Base-by-base conservation (phyloP, 2,797 vertebrate genomes). In the Peromyscus aztecus region DNA sequence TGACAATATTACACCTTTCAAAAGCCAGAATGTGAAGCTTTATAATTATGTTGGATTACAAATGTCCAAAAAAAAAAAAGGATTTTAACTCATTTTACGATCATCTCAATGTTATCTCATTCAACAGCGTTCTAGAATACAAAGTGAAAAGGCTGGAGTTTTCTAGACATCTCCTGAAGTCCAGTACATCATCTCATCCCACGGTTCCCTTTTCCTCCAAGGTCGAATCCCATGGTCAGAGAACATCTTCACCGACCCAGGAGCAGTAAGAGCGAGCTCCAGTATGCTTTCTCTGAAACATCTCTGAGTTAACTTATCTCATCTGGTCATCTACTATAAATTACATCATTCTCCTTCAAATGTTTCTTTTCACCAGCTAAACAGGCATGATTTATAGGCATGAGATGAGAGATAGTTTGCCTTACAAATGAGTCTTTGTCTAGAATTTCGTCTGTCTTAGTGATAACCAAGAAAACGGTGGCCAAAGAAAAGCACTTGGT, bases 261-360 rank as follows among this genome's bases (percentile, higher is more conserved):
- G 27, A 78, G 3, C 9, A 91, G 17, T 0, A 76, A 37, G 31
- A 80, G 8, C 63, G 31, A 49, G 46, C 82, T 49, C 88, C 14
- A 59, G 34, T 24, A 5, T 55, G 90, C 40, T 55, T 90, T 92
- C 82, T 97, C 49, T 13, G 1, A 89, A 89, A 78, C 87, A 11
- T 85, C 87, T 92, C 55, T 37, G 82, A 40, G 82, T 63, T 88
- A 96, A 94, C 37, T 94, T 85, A 31, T 92, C 94, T 89, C 46
- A 91, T 80, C 57, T 69, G 5, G 92, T 19, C 10, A 90, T 88
- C 80, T 92, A 52, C 37, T 78, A 6, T 85, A 91, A 78, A 91
- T 78, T 52, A 34, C 76, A 75, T 55, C 21, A 77, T 92, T 73
- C 73, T 95, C 73, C 75, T 89, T 43, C n/a, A 91, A 76, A 85